Evolutionary conservation across 2,113 vertebrate species (phyloP).

Genomic region (Bombycilla garrulus): DNA sequence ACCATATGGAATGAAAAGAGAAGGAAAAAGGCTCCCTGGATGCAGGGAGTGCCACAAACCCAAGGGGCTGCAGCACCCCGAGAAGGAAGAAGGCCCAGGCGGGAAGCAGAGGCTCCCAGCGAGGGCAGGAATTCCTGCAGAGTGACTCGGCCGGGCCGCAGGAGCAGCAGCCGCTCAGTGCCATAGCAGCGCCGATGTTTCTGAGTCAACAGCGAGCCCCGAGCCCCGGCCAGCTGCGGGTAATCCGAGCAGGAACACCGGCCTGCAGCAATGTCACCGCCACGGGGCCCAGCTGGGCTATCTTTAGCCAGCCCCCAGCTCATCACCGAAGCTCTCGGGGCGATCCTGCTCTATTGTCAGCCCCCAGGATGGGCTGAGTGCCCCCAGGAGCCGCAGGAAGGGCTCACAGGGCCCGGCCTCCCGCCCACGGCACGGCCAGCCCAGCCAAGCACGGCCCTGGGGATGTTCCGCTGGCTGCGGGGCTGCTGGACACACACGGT

Average conservation of each 20-base stretch:
- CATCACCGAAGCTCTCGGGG: slow-evolving; percentile 37
- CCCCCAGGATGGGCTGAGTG: neutral
- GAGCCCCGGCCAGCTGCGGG: slow-evolving; percentile 13
- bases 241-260: neutral
- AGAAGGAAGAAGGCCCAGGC: neutral
- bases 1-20: neutral
- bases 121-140: neutral
- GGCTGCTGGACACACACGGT: neutral
- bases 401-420: neutral
- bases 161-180: neutral
- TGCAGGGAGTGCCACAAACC: neutral
- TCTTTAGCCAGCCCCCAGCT: slow-evolving; percentile 5
- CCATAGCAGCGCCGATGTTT: slow-evolving; percentile 26
- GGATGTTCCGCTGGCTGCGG: neutral
- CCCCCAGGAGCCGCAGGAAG: neutral
- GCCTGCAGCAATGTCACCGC: slow-evolving; percentile 18
- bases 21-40: neutral
- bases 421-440: neutral
- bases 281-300: neutral
- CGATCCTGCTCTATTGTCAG: slow-evolving; percentile 48
- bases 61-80: neutral
- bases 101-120: neutral
- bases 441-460: neutral
- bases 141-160: neutral
- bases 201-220: slow-evolving; percentile 6